Conservation (phyloP, 2,888 invertebrate species). For the Tipula helvola region DNA sequence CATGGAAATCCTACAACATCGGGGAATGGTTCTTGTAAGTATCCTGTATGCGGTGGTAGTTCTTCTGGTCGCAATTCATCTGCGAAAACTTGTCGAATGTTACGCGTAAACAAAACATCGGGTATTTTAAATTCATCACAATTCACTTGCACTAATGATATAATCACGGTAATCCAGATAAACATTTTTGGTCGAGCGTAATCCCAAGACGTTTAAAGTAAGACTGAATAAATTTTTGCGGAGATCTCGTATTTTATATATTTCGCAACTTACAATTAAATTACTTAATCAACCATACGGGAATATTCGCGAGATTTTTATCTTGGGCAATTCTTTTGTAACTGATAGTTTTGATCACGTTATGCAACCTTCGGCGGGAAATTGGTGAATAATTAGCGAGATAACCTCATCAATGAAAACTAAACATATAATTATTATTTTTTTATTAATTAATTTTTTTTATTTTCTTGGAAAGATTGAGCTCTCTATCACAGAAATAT, state of each 20-base stretch:
- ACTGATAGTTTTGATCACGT: background rate
- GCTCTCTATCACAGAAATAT: slow-evolving; percentile 30
- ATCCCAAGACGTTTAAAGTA: background rate
- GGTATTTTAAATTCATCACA: background rate
- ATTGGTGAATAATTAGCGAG: background rate
- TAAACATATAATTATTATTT: background rate
- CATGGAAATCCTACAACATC: slow-evolving; percentile 25
- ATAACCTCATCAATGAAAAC: background rate
- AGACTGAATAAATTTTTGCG: background rate
- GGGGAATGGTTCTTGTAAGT: slow-evolving; percentile 19
- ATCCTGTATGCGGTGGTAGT: background rate
- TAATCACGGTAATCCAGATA: background rate
- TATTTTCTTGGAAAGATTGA: slow-evolving; percentile 40
- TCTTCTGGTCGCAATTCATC: background rate
- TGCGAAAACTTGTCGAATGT: background rate
- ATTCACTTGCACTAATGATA: background rate
- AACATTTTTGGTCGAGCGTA: background rate
- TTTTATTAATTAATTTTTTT: slow-evolving; percentile 33
- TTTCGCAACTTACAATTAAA: background rate
- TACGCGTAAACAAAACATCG: background rate
- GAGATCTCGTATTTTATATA: background rate
- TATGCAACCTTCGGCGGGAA: background rate
- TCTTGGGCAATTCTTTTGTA: background rate
- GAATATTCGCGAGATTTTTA: background rate
- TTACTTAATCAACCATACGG: background rate